Conservation (phyloP, 2,888 invertebrate genomes). For the Pachydiplax longipennis region DNA sequence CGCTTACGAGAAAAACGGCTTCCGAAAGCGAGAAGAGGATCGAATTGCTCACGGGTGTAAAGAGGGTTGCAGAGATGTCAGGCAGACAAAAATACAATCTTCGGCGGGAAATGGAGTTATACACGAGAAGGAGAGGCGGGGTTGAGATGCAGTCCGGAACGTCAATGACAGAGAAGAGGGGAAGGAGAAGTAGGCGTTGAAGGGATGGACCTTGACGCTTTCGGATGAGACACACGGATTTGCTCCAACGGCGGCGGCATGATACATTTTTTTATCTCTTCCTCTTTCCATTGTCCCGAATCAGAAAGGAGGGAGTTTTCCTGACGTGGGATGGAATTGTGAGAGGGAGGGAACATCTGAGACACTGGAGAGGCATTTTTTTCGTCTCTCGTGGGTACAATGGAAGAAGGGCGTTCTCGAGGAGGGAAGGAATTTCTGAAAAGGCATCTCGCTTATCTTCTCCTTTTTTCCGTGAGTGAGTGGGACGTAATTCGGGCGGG, state of each 20-base stretch:
- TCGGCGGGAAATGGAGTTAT: conserved; percentile 30
- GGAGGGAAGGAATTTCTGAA: neutral
- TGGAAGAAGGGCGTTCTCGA: neutral
- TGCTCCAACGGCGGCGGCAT: neutral
- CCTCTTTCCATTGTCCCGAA: neutral
- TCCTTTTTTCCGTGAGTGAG: neutral
- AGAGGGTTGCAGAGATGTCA: neutral
- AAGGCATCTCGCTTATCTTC: neutral
- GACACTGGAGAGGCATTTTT: neutral
- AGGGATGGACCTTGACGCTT: conserved; percentile 23
- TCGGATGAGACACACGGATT: conserved; percentile 5
- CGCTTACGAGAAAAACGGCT: too few species aligned
- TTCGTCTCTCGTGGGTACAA: neutral
- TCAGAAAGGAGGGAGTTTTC: neutral
- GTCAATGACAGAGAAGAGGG: neutral
- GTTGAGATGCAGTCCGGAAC: neutral
- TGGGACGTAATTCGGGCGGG: neutral
- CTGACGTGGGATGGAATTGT: neutral
- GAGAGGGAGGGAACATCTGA: neutral
- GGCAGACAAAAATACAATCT: conserved; percentile 6
- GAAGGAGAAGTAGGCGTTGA: neutral
- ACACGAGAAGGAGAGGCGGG: neutral
- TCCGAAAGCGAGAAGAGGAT: too few species aligned
- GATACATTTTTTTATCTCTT: neutral
- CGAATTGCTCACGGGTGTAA: neutral